Base-by-base conservation (phyloP, 2,888 invertebrate species). In the Eudasyphora cyanicolor region DNA sequence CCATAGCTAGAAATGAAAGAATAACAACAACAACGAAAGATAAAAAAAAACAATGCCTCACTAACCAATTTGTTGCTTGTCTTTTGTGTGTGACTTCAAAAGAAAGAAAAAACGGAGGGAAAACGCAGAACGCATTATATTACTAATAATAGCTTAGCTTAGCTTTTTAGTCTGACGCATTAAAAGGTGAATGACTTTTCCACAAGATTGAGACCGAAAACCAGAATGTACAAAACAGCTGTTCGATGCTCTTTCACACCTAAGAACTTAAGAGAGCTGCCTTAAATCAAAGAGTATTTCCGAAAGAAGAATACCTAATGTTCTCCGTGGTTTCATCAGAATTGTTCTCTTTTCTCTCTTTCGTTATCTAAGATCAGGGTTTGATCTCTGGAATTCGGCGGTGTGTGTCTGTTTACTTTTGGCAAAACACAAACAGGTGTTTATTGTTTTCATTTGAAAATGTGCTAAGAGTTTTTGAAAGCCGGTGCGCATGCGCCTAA, bases 171-270 rank as follows among this genome's bases (percentile, higher is more conserved):
- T 51, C 51, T 19, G 64, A 6, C n/a, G 27, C 57, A 38, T 5
- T 21, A 54, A 60, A 51, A 73, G 73, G 73, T 73, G 73, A 73
- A 73, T 73, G 73, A 73, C 73, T 73, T 35, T 12, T 27, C 57
- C 14, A 21, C 49, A 38, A 57, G 35, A 60, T 73, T n/a, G n/a
- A n/a, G n/a, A 60, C 24, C 4, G 42, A 38, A 38, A 57, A 21
- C 49, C 17, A 38, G 54, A 38, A 73, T 57, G 42, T 27, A 21
- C 14, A 14, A 14, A 73, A 60, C 60, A 73, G 60, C 73, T 73
- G 73, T 27, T 60, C 32, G 8, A 62, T 67, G 14, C 67, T 42
- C 21, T 67, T 42, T n/a, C n/a, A n/a, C n/a, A n/a, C n/a, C n/a
- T n/a, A n/a, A 35, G 29, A 32, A 17, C 12, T 5, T 19, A 62